Evolutionary conservation across 2,888 invertebrate species (phyloP), one percentile per base, ranked within the genome.

Genomic region (Cenopis cana): DNA sequence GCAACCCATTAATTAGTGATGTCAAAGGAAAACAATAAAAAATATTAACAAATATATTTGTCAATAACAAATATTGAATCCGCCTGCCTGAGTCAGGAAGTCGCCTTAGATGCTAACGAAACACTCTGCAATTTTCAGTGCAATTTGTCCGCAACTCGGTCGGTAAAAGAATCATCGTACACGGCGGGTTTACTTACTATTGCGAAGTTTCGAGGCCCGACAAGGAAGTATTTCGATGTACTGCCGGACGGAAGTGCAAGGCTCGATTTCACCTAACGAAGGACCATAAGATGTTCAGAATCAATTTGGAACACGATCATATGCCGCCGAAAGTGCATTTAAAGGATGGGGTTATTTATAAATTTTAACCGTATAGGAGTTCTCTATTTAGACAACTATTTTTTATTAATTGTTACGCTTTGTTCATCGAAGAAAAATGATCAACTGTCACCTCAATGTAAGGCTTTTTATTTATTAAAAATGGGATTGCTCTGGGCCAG

Each of bases 181-280:
- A 46, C 46, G 14, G 20, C 10, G 54, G 55, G 14, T 68, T 46
- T 20, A 68, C 61, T 2, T 68, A 46, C 18, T 61, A 68, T 33
- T 61, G 68, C 20, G 68, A 68, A 29, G 18, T 14, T 6, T 33
- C 12, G 11, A 46, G 33, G 18, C 46, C 14, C 18, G 14, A 46
- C n/a, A 68, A 61, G 33, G 55, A 68, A n/a, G 61, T 68, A 11
- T 68, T 61, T 61, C 68, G 68, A 5, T 68, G 68, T 46, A 68
- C 68, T 1, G 33, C 18, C 11, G 61, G 61, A 14, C 17, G 33
- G n/a, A 68, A 55, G 36, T 68, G 68, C 61, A 68, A 61, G 54
- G 68, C 68, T 18, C 68, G 68, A n/a, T 68, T 68, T n/a, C 68
- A 68, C n/a, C 61, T 68, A 29, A 54, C 68, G 2, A 17, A 11